phyloP scores from a whole-genome alignment of 1,140 invertebrate species.

The Trachymyrmex cornetzi region DNA sequence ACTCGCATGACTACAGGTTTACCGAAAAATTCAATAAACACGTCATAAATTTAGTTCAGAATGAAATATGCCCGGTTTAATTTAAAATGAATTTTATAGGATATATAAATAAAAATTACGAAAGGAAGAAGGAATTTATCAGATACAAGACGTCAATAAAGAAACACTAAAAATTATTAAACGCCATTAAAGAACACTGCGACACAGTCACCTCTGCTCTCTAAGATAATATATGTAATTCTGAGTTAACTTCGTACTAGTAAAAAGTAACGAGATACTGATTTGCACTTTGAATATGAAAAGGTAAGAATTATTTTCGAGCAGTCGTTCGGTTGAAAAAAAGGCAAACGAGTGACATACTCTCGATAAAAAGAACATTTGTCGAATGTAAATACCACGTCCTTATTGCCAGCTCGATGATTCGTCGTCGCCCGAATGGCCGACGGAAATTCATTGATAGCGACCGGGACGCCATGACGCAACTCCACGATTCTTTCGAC shows the following conservation, averaged over 20 bases:
- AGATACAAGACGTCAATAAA: too few species aligned
- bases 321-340: background rate
- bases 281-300: background rate
- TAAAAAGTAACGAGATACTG: background rate
- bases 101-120: background rate
- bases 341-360: background rate
- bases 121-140: background rate
- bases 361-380: conserved; percentile 57
- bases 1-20: background rate
- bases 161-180: background rate
- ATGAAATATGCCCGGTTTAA: background rate
- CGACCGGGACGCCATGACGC: conserved; percentile 62
- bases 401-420: conserved; percentile 41
- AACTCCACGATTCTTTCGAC: conserved; percentile 72
- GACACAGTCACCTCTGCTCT: background rate
- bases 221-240: background rate
- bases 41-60: background rate
- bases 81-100: background rate
- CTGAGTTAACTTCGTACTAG: background rate
- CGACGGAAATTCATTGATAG: conserved; percentile 62
- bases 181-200: background rate
- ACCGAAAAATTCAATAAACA: background rate
- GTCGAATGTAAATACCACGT: conserved; percentile 49
- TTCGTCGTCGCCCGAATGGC: conserved; percentile 24
- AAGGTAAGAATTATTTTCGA: conserved; percentile 5